A percentile compares a stretch with the other conserved stretches of the same genome.
phyloP scores from a whole-genome alignment of 2,888 invertebrate genomes.

The Lottia gigantea region DNA sequence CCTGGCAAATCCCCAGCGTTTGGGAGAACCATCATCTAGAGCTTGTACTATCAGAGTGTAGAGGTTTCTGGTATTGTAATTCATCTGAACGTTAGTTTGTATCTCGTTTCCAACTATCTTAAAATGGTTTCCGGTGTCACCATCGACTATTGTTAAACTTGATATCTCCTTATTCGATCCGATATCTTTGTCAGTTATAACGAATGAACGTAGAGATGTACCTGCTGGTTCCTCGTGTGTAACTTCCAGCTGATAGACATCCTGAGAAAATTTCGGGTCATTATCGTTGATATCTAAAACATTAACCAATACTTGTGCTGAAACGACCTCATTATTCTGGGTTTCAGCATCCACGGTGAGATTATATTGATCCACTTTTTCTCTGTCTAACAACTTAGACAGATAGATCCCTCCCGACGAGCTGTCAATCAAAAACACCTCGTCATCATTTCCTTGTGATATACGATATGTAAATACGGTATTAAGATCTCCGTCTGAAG shows the following conservation, averaged over 20 bases:
- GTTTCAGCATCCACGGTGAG: constrained; percentile 36
- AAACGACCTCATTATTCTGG: constrained; percentile 71
- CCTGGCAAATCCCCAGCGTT: constrained; percentile 30
- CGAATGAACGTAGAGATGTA: constrained; percentile 84
- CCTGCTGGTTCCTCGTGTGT: constrained; percentile 89
- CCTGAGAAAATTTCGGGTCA: constrained; percentile 79
- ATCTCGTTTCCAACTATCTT: constrained; percentile 29
- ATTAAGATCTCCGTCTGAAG: background rate
- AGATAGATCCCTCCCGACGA: constrained; percentile 85
- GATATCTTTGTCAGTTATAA: constrained; percentile 85
- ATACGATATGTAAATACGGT: background rate
- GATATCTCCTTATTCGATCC: constrained; percentile 83
- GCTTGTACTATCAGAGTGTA: constrained; percentile 40
- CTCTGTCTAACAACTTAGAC: constrained; percentile 83
- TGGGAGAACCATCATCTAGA: constrained; percentile 35
- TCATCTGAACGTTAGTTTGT: constrained; percentile 30
- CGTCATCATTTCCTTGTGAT: background rate
- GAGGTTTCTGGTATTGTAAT: constrained; percentile 35
- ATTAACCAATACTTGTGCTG: constrained; percentile 84
- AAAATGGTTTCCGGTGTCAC: constrained; percentile 42
- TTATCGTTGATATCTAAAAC: constrained; percentile 87
- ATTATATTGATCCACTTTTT: constrained; percentile 69
- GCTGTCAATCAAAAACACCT: background rate
- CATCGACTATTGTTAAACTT: constrained; percentile 74
- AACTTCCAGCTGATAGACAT: constrained; percentile 76